A percentile compares a stretch with the other conserved stretches of the same genome.
Conservation (phyloP, 2,797 vertebrate genomes). For the Novumbra hubbsi region DNA sequence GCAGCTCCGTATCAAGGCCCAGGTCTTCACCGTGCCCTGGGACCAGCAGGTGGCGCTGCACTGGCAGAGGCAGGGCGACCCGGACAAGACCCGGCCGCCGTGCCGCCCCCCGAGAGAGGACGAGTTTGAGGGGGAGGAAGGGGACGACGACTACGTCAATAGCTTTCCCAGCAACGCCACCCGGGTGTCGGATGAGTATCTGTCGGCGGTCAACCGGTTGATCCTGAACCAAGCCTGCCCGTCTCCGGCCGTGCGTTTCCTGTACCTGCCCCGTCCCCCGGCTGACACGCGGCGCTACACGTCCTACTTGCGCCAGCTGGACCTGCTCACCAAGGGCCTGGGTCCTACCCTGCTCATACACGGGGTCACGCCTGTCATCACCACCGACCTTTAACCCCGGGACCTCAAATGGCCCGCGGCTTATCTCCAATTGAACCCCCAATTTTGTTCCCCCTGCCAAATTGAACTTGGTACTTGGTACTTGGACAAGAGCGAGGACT, state of each 20-base stretch:
- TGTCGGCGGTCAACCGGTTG: conserved; percentile 81
- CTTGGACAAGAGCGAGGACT: background rate
- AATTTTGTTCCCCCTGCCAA: background rate
- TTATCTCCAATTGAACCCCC: conserved; percentile 47
- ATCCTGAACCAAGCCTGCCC: conserved; percentile 75
- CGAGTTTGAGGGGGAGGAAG: conserved; percentile 45
- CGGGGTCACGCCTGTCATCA: conserved; percentile 87
- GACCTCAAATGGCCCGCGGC: conserved; percentile 49
- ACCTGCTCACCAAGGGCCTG: conserved; percentile 80
- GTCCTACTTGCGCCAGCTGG: conserved; percentile 82
- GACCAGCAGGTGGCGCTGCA: conserved; percentile 84
- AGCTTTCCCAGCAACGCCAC: conserved; percentile 79
- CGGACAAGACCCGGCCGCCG: conserved; percentile 12
- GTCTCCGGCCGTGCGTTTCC: conserved; percentile 79
- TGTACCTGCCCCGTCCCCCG: conserved; percentile 86
- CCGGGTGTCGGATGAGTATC: conserved; percentile 81
- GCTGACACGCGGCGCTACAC: conserved; percentile 82
- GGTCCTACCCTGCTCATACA: conserved; percentile 90
- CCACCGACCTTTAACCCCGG: conserved; percentile 82
- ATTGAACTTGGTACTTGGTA: background rate
- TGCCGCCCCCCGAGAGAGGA: background rate
- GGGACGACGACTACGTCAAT: conserved; percentile 59
- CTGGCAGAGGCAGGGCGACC: conserved; percentile 78
- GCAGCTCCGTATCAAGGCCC: conserved; percentile 84
- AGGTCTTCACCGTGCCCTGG: conserved; percentile 81